phyloP scores from a whole-genome alignment of 2,113 vertebrate genomes.

The Tinamus guttatus region DNA sequence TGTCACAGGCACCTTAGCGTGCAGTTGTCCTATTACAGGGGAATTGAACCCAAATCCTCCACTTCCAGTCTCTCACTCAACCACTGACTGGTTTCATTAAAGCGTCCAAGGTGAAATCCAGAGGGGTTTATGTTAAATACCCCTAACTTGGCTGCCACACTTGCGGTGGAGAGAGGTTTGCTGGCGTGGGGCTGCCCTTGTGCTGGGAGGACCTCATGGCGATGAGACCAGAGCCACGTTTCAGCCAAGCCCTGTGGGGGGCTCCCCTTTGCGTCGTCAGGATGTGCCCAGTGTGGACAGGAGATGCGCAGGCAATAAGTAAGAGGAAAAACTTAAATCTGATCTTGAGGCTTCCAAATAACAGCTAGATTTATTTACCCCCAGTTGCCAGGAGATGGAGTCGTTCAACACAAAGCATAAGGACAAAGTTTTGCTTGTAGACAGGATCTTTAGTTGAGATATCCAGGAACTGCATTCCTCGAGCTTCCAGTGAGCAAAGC shows the following conservation, averaged over 20 bases:
- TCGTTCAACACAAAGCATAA: background rate
- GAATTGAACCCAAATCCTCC: background rate
- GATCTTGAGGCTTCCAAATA: background rate
- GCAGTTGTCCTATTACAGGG: background rate
- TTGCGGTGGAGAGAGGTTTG: background rate
- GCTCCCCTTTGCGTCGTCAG: background rate
- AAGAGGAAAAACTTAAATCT: background rate
- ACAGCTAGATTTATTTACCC: constrained; percentile 30
- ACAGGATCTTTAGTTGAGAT: background rate
- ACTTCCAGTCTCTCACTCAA: background rate
- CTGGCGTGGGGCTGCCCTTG: background rate
- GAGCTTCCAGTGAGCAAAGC: background rate
- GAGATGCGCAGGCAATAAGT: accelerated
- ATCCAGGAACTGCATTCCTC: background rate
- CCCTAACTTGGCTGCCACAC: background rate
- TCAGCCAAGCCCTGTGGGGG: background rate
- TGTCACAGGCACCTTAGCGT: background rate
- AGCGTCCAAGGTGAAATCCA: background rate
- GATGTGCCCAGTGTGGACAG: background rate
- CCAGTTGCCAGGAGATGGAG: constrained; percentile 61
- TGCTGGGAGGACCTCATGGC: background rate
- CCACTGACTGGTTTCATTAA: background rate
- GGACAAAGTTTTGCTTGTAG: background rate
- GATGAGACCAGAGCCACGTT: background rate
- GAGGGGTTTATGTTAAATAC: background rate